phyloP scores from a whole-genome alignment of 2,888 invertebrate genomes.

The Agonopterix heracliana region DNA sequence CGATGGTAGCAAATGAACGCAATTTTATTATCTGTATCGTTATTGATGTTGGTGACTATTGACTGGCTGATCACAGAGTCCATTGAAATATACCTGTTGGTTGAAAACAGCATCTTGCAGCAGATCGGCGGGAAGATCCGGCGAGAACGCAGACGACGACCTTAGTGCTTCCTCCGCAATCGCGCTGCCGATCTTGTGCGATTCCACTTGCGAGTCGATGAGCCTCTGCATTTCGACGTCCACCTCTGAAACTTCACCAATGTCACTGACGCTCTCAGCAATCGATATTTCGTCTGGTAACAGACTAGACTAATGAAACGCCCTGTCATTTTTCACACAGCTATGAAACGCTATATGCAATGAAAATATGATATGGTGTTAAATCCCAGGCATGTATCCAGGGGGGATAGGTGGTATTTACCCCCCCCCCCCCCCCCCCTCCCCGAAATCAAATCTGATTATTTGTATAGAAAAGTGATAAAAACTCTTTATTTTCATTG shows the following conservation, averaged over 20 bases:
- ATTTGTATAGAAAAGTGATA: too few species aligned
- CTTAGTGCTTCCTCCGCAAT: slow-evolving; percentile 86
- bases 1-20: too few species aligned
- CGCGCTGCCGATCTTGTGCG: slow-evolving; percentile 89
- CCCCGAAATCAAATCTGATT: too few species aligned
- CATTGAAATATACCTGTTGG: slow-evolving; percentile 33
- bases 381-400: too few species aligned
- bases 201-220: slow-evolving; percentile 86
- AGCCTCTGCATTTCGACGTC: slow-evolving; percentile 81
- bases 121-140: slow-evolving; percentile 41
- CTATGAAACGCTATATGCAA: not conserved
- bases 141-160: slow-evolving; percentile 38
- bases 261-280: slow-evolving; percentile 5
- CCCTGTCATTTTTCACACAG: not conserved
- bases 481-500: too few species aligned
- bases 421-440: too few species aligned
- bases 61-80: too few species aligned
- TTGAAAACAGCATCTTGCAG: slow-evolving; percentile 47
- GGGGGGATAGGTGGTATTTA: too few species aligned
- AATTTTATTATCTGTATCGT: too few species aligned
- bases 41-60: too few species aligned
- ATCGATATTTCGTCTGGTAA: slow-evolving; percentile 4
- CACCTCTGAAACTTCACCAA: slow-evolving; percentile 51
- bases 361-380: not conserved
- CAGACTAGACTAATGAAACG: slow-evolving; percentile 4